Base-by-base conservation (phyloP, 2,888 invertebrate species). In the Sarcophaga caerulescens region DNA sequence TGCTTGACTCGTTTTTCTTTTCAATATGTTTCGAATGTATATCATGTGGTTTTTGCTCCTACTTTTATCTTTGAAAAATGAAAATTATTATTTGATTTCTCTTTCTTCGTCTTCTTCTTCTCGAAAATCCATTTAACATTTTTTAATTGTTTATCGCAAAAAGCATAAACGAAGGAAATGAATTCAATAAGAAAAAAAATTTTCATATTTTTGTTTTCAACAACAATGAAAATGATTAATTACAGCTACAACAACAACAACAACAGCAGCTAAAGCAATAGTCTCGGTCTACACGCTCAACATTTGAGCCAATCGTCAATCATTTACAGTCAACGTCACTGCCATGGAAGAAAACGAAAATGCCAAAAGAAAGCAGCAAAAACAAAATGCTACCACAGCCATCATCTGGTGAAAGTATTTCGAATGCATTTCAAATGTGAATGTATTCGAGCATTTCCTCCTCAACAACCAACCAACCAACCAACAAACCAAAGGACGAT, bases 151-250 rank as follows among this genome's bases (percentile, higher is more conserved):
- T 70, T 74, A 69, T 62, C 35, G 60, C n/a, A 8, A 21, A 14
- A 45, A 65, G 35, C 21, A 63, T 4, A 23, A 14, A 23, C 44
- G 35, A 21, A 59, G 5, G 3, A 62, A 25, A 63, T 14, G 69
- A 76, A 82, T 63, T 65, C 66, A 66, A 82, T 71, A 45, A 73
- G 10, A 74, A 44, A 57, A 62, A 62, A 62, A 44, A 52, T 52
- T 35, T 17, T 66, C 14, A 4, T 47, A 14, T 3, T 12, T 19
- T 11, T 35, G 44, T n/a, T 69, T 77, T 74, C 85, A 77, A 81
- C 76, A 85, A 73, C 84, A 77, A 77, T 81, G 77, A 68, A 77
- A 81, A 85, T 81, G 74, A 81, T 81, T 81, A 81, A 85, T 81
- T 85, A 70, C 63, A 73, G 3, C 21, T 25, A 70, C 63, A 73